Evolutionary conservation across 1,140 invertebrate genomes (phyloP), one percentile per base, ranked within the genome.

Genomic region (Drosophila baimaii): DNA sequence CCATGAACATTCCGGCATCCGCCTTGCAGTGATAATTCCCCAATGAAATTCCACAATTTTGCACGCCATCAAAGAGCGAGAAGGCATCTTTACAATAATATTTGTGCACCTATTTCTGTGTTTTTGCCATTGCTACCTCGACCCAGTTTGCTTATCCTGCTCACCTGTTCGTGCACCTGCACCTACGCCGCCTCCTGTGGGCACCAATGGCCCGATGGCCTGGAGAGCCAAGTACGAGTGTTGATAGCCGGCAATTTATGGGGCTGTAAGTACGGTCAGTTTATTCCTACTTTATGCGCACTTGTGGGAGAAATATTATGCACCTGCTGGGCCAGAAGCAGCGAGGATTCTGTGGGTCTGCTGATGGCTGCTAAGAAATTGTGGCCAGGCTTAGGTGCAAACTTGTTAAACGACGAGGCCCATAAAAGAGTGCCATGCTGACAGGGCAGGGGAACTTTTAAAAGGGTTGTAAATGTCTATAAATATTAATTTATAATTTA

Each of bases 221-320:
- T 41, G 33, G 27, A 54, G 33, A 27, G 27, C 47, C 46, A 25
- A 29, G 13, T 35, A 31, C 37, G 31, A 59, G 72, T 68, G 73
- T 76, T 76, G 73, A 76, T 76, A 54, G 73, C 54, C 72, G 46
- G 59, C 39, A 59, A 76, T 76, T 66, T 76, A 76, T 76, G 71
- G 39, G 72, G 31, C 71, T 58, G 25, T 66, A 59, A 59, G 61
- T 76, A 58, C 52, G 73, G 61, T 54, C 61, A 76, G 71, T 76
- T 76, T 66, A 75, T 75, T 66, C 27, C n/a, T 44, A 27, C 31
- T 58, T 76, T 76, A 76, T 65, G 55, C 41, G 61, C 52, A 47
- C 71, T 51, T 51, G 52, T 47, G 46, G 39, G 37, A 66, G 33
- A 43, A 66, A 51, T 75, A 56, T 74, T 46, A 76, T 47, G 52